Evolutionary conservation across 2,113 vertebrate species (phyloP).

Genomic region (Muscicapa adusta): DNA sequence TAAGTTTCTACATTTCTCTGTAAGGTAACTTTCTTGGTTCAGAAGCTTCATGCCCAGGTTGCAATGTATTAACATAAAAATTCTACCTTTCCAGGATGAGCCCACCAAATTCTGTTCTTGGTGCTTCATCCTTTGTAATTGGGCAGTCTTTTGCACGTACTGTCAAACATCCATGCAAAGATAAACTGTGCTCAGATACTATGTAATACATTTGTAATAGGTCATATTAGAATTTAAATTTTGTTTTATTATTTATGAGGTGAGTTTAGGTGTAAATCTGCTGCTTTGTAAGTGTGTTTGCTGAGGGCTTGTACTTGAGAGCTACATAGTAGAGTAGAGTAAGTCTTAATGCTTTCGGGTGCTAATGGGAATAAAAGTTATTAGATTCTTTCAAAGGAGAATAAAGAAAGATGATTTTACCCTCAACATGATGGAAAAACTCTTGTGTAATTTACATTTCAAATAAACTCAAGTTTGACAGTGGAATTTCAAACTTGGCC

Average conservation of each 20-base stretch:
- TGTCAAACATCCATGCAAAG: not conserved
- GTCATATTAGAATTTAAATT: not conserved
- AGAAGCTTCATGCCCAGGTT: not conserved
- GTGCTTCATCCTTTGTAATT: not conserved
- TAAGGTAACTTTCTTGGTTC: not conserved
- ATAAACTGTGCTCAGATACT: not conserved
- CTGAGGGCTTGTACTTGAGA: not conserved
- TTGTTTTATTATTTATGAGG: not conserved
- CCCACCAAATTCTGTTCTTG: not conserved
- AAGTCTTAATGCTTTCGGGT: not conserved
- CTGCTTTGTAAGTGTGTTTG: not conserved
- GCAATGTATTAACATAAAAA: not conserved
- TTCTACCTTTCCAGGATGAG: not conserved
- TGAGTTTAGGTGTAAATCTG: not conserved
- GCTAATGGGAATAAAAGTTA: not conserved
- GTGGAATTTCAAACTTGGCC: not conserved
- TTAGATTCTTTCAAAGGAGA: not conserved
- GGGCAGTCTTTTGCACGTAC: not conserved
- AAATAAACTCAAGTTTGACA: not conserved
- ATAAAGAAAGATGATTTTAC: not conserved
- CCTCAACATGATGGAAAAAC: not conserved
- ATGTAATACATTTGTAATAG: not conserved
- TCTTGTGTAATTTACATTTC: not conserved
- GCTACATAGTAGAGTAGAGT: not conserved
- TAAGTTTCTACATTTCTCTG: not conserved